Evolutionary conservation across 2,888 invertebrate genomes (phyloP), one percentile per base, ranked within the genome.

Genomic region (Yponomeuta malinellus): DNA sequence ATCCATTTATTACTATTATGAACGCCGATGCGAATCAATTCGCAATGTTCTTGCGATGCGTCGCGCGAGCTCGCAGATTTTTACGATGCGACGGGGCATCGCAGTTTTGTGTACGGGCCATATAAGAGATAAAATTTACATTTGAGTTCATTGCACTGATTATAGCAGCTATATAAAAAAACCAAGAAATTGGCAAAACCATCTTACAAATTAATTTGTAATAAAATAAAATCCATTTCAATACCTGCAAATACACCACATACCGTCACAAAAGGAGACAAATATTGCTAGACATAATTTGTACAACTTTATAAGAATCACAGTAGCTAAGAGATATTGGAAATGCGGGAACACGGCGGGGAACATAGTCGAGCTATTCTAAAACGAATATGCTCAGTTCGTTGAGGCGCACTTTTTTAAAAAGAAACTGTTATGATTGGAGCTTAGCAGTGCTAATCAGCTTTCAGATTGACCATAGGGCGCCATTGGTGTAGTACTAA

Each of bases 371-470:
- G 29, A 10, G 68, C 52, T 78, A 88, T 89, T 87, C 89, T 89
- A 89, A 82, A 90, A 89, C 88, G 88, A 88, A 89, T 88, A 83
- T 84, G 85, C 81, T 73, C 48, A 63, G 71, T 68, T 65, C 15
- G 15, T 12, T 8, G 15, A 15, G 52, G 52, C 12, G 12, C 65
- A 6, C n/a, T 31, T 64, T 64, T 12, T 64, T 31, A 0, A 6
- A 33, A 65, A 65, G 29, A n/a, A n/a, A n/a, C n/a, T n/a, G 23
- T 23, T 29, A 8, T 64, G 31, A 29, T 10, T 64, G 64, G 64
- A 23, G 23, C 6, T 6, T 2, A 6, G 29, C 10, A 29, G 64
- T 8, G 2, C 9, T 64, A 31, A 23, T 23, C 23, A 23, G 23
- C 23, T 23, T 23, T 23, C 23, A 23, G 23, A 23, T 23, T 23